Evolutionary conservation across 2,113 vertebrate species (phyloP).

Genomic region (Tragelaphus scriptus): DNA sequence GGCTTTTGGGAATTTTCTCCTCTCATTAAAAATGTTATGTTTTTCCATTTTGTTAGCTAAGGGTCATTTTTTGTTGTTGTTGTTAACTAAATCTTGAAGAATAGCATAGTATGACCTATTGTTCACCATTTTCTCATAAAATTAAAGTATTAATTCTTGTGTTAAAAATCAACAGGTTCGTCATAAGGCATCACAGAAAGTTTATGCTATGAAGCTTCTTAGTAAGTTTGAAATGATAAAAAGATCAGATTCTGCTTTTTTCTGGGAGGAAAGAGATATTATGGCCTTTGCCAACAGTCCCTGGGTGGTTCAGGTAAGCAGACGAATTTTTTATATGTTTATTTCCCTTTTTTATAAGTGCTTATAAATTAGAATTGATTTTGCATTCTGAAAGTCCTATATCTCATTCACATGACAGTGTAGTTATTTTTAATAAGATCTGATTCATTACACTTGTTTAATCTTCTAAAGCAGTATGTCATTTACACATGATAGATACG

Average conservation of each 20-base stretch:
- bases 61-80: conserved; percentile 21
- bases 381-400: background rate
- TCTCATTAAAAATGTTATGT: background rate
- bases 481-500: background rate
- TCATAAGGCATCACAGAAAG: conserved; percentile 96
- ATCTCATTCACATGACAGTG: background rate
- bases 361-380: background rate
- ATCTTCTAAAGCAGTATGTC: background rate
- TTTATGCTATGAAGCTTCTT: conserved; percentile 98
- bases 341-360: background rate
- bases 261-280: conserved; percentile 99
- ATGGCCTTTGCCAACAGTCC: conserved; percentile 99
- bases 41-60: conserved; percentile 4
- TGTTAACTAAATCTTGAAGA: background rate
- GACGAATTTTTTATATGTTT: background rate
- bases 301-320: conserved; percentile 96
- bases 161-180: conserved; percentile 86
- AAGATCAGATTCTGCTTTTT: conserved; percentile 98
- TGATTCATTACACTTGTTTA: background rate
- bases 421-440: background rate
- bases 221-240: conserved; percentile 99
- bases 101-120: background rate
- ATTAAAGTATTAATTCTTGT: conserved; percentile 29
- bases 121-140: background rate
- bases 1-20: background rate